Conservation (phyloP, 2,888 invertebrate species). For the Luperina testacea region DNA sequence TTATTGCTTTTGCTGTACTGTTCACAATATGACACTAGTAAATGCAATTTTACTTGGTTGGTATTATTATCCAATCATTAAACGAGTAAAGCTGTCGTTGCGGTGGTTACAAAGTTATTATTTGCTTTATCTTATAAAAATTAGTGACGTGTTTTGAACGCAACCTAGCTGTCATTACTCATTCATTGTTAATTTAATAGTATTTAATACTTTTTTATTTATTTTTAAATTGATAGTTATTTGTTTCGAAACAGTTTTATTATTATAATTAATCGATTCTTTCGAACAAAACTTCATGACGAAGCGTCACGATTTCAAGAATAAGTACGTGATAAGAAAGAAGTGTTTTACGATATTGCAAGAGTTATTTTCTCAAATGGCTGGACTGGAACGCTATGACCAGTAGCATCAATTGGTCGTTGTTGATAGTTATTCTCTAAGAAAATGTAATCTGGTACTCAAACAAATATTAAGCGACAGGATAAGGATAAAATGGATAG, state of each 20-base stretch:
- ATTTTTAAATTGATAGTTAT: background rate
- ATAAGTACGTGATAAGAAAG: constrained; percentile 3
- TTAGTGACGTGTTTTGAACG: constrained; percentile 16
- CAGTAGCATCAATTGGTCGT: constrained; percentile 49
- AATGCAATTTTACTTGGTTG: background rate
- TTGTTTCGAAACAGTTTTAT: constrained; percentile 14
- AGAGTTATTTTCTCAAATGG: constrained; percentile 38
- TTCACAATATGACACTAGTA: background rate
- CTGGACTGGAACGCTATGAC: constrained; percentile 36
- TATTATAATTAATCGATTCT: background rate
- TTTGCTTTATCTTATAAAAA: background rate
- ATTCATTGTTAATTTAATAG: constrained; percentile 17
- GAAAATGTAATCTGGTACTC: constrained; percentile 61
- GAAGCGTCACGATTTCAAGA: background rate
- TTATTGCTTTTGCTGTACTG: background rate
- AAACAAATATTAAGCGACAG: constrained; percentile 27
- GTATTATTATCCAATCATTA: background rate
- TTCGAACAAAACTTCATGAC: background rate
- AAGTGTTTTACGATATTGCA: background rate
- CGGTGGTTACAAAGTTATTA: background rate
- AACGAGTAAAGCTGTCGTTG: background rate
- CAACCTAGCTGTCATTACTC: constrained; percentile 49
- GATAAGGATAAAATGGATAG: too few relatives aligned
- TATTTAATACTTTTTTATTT: background rate
- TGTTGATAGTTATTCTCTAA: constrained; percentile 47